Evolutionary conservation across 2,113 vertebrate species (phyloP).

Genomic region (Antechinus flavipes): DNA sequence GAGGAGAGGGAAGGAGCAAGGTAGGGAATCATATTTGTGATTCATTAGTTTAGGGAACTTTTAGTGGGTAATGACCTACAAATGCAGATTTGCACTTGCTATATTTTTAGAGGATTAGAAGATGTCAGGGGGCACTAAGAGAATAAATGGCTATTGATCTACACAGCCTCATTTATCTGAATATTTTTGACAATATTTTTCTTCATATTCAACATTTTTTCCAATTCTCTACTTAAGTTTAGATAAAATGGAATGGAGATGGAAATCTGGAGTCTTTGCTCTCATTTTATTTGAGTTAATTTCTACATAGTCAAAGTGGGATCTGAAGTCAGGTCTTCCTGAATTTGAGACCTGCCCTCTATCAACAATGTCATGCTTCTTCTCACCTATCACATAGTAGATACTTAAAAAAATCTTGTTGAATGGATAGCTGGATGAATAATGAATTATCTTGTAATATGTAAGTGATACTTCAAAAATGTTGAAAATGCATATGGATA

Average conservation of each 20-base stretch:
- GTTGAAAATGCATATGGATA: constrained; percentile 41
- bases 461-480: constrained; percentile 72
- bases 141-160: background rate
- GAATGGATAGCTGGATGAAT: background rate
- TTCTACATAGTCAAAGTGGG: background rate
- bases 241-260: background rate
- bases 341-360: too few species aligned
- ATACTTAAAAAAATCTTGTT: background rate
- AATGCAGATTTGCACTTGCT: background rate
- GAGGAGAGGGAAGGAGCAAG: too few species aligned
- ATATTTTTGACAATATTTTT: background rate
- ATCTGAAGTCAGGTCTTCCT: too few species aligned
- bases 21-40: background rate
- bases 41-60: background rate
- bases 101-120: background rate
- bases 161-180: background rate
- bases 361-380: background rate
- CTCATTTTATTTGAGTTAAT: background rate
- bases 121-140: background rate
- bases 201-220: background rate
- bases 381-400: background rate
- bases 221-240: background rate
- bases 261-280: background rate
- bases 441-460: background rate
- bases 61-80: background rate